Percentiles rank a stretch among this genome's conserved stretches.
phyloP scores from a whole-genome alignment of 2,113 vertebrate genomes.

The Myrmecobius fasciatus region DNA sequence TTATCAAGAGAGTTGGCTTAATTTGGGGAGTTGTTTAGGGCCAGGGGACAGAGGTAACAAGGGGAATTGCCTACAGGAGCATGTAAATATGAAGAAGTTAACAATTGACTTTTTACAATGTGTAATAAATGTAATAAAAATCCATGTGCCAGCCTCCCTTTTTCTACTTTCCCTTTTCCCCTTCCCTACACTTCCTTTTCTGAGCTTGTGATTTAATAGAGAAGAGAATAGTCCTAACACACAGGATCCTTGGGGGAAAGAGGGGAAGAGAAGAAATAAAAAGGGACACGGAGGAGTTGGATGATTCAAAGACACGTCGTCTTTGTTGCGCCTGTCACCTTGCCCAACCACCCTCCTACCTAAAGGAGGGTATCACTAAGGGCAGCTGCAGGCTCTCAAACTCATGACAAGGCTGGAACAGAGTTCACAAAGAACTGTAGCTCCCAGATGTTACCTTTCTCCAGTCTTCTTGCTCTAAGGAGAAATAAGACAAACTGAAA shows the following conservation, averaged over 20 bases:
- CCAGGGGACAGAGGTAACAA: conserved; percentile 38
- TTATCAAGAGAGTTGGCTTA: conserved; percentile 64
- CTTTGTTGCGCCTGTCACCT: neutral
- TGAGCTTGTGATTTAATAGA: conserved; percentile 11
- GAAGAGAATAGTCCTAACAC: neutral
- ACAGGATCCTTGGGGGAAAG: neutral
- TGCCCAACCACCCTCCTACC: neutral
- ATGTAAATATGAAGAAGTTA: conserved; percentile 89
- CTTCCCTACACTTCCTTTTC: conserved; percentile 38
- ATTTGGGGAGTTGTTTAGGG: conserved; percentile 73
- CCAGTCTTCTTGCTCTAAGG: neutral
- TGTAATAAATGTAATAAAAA: conserved; percentile 95
- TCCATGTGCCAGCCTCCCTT: conserved; percentile 60
- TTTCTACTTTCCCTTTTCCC: neutral
- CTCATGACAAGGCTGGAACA: neutral
- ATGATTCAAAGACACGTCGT: neutral
- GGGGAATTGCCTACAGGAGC: conserved; percentile 62
- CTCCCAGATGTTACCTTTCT: neutral
- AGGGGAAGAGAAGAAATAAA: neutral
- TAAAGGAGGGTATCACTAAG: neutral
- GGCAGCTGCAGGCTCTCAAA: neutral
- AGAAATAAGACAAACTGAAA: neutral
- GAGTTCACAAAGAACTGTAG: neutral
- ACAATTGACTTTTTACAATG: conserved; percentile 94
- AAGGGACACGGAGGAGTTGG: neutral